Conservation (phyloP, 92 coral and sea anemone species). For the Ricordea florida region DNA sequence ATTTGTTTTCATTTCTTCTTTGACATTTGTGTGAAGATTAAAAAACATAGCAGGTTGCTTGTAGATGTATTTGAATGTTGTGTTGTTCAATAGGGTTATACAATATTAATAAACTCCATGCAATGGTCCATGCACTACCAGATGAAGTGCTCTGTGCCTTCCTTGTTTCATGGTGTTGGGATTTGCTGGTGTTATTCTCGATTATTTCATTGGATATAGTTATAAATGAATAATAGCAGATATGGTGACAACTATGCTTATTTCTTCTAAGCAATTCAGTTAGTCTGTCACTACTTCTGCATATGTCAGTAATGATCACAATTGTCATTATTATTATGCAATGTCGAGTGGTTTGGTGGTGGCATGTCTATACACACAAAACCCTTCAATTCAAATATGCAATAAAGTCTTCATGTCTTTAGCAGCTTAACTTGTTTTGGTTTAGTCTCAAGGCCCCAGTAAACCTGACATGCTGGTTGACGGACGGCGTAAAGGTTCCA, state of each 20-base stretch:
- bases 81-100: background rate
- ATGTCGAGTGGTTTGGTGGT: too few relatives aligned
- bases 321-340: too few relatives aligned
- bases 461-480: slow-evolving; percentile 68
- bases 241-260: too few relatives aligned
- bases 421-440: background rate
- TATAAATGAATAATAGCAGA: background rate
- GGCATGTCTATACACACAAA: too few relatives aligned
- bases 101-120: slow-evolving; percentile 16
- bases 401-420: background rate
- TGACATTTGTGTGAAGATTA: background rate
- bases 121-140: too few relatives aligned
- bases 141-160: background rate
- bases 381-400: background rate
- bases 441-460: slow-evolving; percentile 75
- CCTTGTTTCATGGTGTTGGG: background rate
- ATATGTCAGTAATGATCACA: too few relatives aligned
- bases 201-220: background rate
- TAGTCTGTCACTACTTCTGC: too few relatives aligned
- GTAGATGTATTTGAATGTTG: slow-evolving; percentile 2
- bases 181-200: background rate
- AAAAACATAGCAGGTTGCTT: background rate
- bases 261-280: too few relatives aligned
- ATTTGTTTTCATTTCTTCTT: background rate
- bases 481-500: slow-evolving; percentile 67